phyloP scores from a whole-genome alignment of 2,797 vertebrate genomes.

The Sciaenops ocellatus region DNA sequence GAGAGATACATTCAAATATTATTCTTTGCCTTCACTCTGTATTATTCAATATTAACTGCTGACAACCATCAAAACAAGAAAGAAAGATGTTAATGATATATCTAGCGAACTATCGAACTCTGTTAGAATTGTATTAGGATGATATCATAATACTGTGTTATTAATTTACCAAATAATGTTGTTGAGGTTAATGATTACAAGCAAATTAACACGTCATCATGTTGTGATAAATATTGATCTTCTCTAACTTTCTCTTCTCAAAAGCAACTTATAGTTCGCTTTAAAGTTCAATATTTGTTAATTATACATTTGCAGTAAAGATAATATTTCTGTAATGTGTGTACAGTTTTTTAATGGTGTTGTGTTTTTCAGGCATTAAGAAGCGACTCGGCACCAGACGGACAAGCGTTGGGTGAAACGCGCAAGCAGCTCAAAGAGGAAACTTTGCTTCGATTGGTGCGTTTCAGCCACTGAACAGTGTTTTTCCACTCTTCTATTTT shows the following conservation, averaged over 20 bases:
- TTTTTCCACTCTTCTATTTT: neutral
- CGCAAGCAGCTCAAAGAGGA: constrained; percentile 98
- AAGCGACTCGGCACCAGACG: constrained; percentile 89
- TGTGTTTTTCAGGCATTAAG: constrained; percentile 84
- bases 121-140: too few relatives aligned
- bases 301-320: neutral
- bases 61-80: too few relatives aligned
- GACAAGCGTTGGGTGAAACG: constrained; percentile 91
- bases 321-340: neutral
- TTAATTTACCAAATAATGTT: too few relatives aligned
- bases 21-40: too few relatives aligned
- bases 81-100: too few relatives aligned
- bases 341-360: neutral
- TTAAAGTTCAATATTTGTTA: neutral
- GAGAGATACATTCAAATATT: too few relatives aligned
- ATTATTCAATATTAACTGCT: too few relatives aligned
- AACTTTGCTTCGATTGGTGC: constrained; percentile 94
- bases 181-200: neutral
- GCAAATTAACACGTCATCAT: neutral
- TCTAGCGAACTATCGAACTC: too few relatives aligned
- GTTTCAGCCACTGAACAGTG: constrained; percentile 33
- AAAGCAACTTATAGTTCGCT: neutral
- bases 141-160: too few relatives aligned
- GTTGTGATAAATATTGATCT: neutral
- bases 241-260: neutral